Evolutionary conservation across 2,888 invertebrate genomes (phyloP).

Genomic region (Amitus sp.): DNA sequence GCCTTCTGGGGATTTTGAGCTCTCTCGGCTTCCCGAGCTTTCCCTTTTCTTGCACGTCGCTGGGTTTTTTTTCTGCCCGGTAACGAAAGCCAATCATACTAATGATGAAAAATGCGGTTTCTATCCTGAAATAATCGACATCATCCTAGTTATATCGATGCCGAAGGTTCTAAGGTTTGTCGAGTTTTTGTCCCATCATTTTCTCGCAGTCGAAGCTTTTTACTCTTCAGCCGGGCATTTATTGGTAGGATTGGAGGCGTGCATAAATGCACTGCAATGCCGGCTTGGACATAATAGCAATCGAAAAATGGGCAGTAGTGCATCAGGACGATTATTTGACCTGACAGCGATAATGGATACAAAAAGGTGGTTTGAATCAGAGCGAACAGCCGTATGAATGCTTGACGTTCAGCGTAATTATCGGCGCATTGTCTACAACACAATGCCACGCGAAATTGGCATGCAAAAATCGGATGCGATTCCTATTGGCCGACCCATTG

Average conservation of each 20-base stretch:
- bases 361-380: constrained; percentile 61
- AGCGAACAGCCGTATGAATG: constrained; percentile 62
- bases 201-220: too few species aligned
- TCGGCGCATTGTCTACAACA: constrained; percentile 63
- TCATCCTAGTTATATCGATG: too few species aligned
- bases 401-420: constrained; percentile 64
- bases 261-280: constrained; percentile 14
- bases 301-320: constrained; percentile 45
- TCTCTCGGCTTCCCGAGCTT: too few species aligned
- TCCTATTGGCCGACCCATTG: constrained; percentile 62
- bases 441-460: constrained; percentile 63
- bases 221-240: too few species aligned
- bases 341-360: constrained; percentile 61
- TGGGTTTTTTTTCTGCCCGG: too few species aligned
- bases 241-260: constrained; percentile 18
- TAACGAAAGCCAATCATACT: too few species aligned
- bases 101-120: constrained; percentile 58
- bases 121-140: too few species aligned
- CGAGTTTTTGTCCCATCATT: too few species aligned
- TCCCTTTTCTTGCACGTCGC: too few species aligned
- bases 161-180: too few species aligned
- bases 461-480: constrained; percentile 64
- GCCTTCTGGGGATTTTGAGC: background rate
- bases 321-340: constrained; percentile 55
- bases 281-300: constrained; percentile 38